These are phyloP conservation scores for Nyctibius bracteatus DNA, from an alignment of 2,113 vertebrate species.

Conservation along the genomic window DNA sequence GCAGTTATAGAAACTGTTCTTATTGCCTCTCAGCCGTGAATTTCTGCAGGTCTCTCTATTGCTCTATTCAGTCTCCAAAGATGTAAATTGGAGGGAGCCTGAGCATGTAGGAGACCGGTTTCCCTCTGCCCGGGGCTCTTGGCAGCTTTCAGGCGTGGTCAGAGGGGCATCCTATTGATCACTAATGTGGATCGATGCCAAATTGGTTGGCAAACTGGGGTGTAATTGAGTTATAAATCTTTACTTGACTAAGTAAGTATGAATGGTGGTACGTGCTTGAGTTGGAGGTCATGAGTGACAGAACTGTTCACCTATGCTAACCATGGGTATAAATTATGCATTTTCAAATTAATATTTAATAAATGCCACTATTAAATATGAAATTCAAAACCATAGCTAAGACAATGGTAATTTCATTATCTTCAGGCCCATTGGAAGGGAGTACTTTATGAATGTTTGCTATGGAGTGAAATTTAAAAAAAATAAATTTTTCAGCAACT, in stretches of 20 bases:
- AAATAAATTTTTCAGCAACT: not conserved
- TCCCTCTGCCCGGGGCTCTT: not conserved
- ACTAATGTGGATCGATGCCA: not conserved
- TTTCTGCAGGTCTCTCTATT: not conserved
- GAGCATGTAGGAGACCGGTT: fast-evolving
- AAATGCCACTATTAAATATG: constrained; percentile 20
- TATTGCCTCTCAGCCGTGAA: not conserved
- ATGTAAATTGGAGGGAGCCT: fast-evolving
- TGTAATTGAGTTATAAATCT: not conserved
- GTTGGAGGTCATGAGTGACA: not conserved
- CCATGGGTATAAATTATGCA: not conserved
- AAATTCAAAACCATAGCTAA: not conserved
- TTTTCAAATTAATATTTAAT: constrained; percentile 28
- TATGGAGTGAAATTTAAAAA: not conserved
- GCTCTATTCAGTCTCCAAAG: not conserved
- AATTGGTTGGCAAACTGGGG: not conserved
- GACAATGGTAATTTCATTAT: not conserved
- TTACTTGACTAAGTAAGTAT: not conserved
- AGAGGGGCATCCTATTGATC: not conserved
- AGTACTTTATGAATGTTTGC: not conserved
- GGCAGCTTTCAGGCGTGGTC: not conserved
- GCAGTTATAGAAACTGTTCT: not conserved
- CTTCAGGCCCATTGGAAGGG: not conserved
- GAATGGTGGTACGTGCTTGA: not conserved
- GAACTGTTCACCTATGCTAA: not conserved